phyloP scores from a whole-genome alignment of 2,113 vertebrate species.

The Prinia subflava region DNA sequence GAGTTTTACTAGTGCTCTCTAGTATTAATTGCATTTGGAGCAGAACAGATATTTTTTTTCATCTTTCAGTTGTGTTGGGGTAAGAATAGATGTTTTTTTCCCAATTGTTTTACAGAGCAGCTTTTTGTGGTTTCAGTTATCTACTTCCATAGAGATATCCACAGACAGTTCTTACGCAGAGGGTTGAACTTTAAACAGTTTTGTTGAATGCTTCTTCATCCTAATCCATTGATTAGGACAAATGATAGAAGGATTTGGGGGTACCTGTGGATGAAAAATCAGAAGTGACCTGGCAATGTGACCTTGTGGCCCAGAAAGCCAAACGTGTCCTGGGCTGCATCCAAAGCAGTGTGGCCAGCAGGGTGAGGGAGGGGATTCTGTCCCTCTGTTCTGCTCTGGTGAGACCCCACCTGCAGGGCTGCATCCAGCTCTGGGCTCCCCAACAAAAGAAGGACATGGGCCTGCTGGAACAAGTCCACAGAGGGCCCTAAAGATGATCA shows the following conservation, averaged over 20 bases:
- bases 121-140: background rate
- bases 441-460: background rate
- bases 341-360: accelerated
- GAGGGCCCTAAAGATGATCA: background rate
- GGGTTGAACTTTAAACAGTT: background rate
- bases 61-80: background rate
- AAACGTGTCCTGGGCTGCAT: background rate
- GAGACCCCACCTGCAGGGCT: background rate
- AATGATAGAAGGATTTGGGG: background rate
- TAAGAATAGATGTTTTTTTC: background rate
- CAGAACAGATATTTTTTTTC: background rate
- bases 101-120: background rate
- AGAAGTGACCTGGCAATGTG: background rate
- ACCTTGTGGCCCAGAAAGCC: background rate
- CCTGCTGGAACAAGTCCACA: background rate
- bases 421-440: background rate
- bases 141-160: background rate
- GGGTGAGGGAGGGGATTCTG: background rate
- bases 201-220: background rate
- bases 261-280: background rate
- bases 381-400: background rate
- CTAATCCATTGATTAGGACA: background rate
- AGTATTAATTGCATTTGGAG: background rate
- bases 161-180: background rate
- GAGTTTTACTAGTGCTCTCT: background rate